Percentiles rank a stretch among this genome's conserved stretches.
Conservation (phyloP, 2,797 vertebrate genomes). For the Clarias laeviceps region DNA sequence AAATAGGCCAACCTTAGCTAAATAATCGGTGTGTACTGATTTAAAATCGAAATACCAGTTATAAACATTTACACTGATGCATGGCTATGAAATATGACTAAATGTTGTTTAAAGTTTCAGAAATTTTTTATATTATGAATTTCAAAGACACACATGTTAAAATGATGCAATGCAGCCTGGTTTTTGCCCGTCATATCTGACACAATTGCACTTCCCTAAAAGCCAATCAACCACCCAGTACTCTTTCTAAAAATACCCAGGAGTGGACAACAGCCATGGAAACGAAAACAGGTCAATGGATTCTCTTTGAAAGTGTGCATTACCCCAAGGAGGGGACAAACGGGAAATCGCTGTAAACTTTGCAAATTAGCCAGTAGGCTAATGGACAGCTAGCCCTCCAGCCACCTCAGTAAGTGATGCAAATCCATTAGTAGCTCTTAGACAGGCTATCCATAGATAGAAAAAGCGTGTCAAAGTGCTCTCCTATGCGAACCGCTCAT, state of each 20-base stretch:
- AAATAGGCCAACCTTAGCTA: neutral
- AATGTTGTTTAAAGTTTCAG: neutral
- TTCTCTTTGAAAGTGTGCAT: constrained; percentile 37
- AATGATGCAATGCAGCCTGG: neutral
- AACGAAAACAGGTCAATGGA: constrained; percentile 55
- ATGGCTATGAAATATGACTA: neutral
- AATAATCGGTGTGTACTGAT: neutral
- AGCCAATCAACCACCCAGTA: neutral
- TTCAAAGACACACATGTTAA: neutral
- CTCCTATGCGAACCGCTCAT: neutral
- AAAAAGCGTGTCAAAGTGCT: neutral
- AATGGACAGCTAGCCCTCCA: constrained; percentile 67
- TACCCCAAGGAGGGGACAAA: neutral
- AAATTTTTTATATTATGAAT: neutral
- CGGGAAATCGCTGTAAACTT: constrained; percentile 63
- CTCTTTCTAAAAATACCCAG: constrained; percentile 28
- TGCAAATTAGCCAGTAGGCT: constrained; percentile 68
- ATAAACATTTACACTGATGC: neutral
- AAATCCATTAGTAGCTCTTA: constrained; percentile 25
- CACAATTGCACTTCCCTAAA: constrained; percentile 9
- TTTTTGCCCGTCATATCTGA: constrained; percentile 4
- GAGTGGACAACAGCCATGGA: constrained; percentile 40
- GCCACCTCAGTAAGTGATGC: neutral
- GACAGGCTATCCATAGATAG: neutral
- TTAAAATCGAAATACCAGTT: neutral